phyloP scores from a whole-genome alignment of 2,113 vertebrate genomes.

The Lucifuga dentata region DNA sequence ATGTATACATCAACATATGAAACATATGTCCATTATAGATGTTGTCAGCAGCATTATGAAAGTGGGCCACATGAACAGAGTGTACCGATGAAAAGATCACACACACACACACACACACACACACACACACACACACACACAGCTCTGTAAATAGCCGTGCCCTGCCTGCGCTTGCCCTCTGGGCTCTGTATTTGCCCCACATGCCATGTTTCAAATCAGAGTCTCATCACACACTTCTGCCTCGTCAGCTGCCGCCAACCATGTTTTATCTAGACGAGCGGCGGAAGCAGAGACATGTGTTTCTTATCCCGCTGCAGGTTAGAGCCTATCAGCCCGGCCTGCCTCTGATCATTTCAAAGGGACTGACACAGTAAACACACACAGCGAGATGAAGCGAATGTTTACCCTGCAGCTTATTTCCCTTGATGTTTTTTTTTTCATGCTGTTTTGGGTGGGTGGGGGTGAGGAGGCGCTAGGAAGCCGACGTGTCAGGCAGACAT shows the following conservation, averaged over 20 bases:
- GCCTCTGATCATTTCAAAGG: constrained; percentile 36
- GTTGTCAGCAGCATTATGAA: neutral
- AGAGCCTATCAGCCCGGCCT: constrained; percentile 16
- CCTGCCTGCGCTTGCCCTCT: no score
- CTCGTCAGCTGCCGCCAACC: neutral
- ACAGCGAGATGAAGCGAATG: constrained; percentile 5
- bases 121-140: neutral
- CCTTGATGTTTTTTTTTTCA: neutral
- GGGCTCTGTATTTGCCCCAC: neutral
- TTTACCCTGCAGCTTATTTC: constrained; percentile 29
- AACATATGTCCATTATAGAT: no score
- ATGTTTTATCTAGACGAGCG: constrained; percentile 4
- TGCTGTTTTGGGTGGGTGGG: neutral
- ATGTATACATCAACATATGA: no score
- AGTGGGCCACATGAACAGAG: neutral
- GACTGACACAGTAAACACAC: constrained; percentile 26
- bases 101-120: neutral
- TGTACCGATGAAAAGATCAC: neutral
- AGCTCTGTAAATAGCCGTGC: no score
- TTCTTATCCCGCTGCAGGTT: constrained; percentile 27
- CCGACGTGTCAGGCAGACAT: constrained; percentile 10
- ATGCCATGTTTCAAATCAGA: neutral
- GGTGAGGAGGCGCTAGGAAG: neutral
- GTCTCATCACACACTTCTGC: neutral
- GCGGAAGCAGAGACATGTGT: constrained; percentile 29